phyloP scores from a whole-genome alignment of 2,888 invertebrate species.

The Ornithoptera alexandrae region DNA sequence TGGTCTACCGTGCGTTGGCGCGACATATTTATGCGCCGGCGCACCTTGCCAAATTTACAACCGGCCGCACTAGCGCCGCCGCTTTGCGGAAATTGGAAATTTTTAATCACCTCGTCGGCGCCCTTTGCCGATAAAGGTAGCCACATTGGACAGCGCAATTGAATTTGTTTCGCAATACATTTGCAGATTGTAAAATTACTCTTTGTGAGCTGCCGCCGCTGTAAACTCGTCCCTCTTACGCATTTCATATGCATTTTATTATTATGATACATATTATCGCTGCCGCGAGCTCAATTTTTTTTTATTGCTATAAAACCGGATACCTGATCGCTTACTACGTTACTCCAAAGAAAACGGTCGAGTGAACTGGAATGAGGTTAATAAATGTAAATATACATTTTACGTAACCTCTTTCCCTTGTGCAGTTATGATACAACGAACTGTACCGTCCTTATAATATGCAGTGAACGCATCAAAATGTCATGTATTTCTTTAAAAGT shows the following conservation, averaged over 20 bases:
- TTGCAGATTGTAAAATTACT: constrained; percentile 57
- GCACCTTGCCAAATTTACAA: constrained; percentile 67
- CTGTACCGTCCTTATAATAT: neutral
- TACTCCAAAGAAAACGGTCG: constrained; percentile 14
- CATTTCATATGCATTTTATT: constrained; percentile 43
- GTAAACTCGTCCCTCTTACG: constrained; percentile 47
- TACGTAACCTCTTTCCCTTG: constrained; percentile 4
- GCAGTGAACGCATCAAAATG: neutral
- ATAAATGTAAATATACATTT: constrained; percentile 8
- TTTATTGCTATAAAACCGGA: constrained; percentile 17
- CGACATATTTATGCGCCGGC: constrained; percentile 69
- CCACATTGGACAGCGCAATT: constrained; percentile 33
- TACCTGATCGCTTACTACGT: constrained; percentile 12
- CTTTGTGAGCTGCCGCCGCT: constrained; percentile 50
- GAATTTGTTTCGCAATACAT: constrained; percentile 44
- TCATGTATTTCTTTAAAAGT: no score
- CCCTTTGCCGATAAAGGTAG: constrained; percentile 44
- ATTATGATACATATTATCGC: constrained; percentile 31
- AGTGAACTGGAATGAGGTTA: constrained; percentile 10
- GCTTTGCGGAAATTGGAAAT: constrained; percentile 62
- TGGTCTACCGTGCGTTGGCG: constrained; percentile 54
- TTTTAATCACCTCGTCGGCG: constrained; percentile 65
- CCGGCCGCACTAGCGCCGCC: constrained; percentile 40
- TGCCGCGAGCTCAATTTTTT: constrained; percentile 36
- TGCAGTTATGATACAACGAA: constrained; percentile 4